phyloP scores from a whole-genome alignment of 2,888 invertebrate species.

The Eupithecia pulchellata region DNA sequence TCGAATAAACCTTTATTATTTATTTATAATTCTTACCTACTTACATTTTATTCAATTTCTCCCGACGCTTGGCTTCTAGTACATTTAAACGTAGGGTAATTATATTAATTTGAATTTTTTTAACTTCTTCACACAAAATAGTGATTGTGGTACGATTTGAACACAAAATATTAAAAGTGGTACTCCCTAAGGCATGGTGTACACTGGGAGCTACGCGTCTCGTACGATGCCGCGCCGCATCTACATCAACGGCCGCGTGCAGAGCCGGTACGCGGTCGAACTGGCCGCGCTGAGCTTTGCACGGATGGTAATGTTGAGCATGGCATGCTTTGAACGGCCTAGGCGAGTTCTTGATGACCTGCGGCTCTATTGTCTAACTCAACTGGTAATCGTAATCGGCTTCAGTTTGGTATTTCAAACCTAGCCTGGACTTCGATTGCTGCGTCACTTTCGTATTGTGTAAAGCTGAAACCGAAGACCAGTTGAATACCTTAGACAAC shows the following conservation, averaged over 20 bases:
- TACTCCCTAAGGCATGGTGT: conserved; percentile 46
- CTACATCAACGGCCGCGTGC: conserved; percentile 57
- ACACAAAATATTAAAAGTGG: neutral
- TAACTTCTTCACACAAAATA: neutral
- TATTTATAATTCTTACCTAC: too few species aligned
- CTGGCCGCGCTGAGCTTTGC: conserved; percentile 65
- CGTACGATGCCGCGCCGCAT: conserved; percentile 50
- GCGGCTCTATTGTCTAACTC: too few species aligned
- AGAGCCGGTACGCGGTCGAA: conserved; percentile 61
- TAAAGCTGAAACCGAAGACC: too few species aligned
- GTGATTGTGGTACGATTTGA: neutral
- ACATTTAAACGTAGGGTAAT: too few species aligned
- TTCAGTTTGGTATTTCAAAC: too few species aligned
- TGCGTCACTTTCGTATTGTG: too few species aligned
- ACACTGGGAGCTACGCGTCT: conserved; percentile 43
- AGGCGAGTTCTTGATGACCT: neutral
- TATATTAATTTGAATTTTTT: too few species aligned
- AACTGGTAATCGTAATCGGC: too few species aligned
- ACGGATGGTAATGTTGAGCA: conserved; percentile 66
- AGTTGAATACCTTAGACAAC: too few species aligned
- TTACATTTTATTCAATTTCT: neutral
- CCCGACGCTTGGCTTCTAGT: too few species aligned
- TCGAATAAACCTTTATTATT: too few species aligned
- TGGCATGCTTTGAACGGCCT: neutral
- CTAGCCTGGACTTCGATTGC: too few species aligned